Conservation (phyloP, 2,888 invertebrate species). For the Rosalia funebris region DNA sequence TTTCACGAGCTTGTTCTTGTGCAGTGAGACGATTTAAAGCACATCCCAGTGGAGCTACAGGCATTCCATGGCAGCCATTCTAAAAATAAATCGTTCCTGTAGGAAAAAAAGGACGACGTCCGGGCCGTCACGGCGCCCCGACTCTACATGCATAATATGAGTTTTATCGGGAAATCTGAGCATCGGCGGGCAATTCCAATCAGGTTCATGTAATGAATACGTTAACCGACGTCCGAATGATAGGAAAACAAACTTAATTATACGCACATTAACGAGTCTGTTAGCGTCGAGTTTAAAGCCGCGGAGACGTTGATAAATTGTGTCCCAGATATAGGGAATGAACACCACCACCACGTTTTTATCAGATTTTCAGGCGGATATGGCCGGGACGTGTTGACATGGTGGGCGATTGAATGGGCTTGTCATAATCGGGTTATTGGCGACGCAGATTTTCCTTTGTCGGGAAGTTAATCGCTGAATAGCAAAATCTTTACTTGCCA, state of each 20-base stretch:
- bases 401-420: too few relatives aligned
- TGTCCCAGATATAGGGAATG: slow-evolving; percentile 12
- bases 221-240: slow-evolving; percentile 39
- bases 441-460: too few relatives aligned
- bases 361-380: too few relatives aligned
- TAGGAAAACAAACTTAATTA: slow-evolving; percentile 45
- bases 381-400: too few relatives aligned
- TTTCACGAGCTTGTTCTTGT: too few relatives aligned
- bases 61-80: slow-evolving; percentile 6
- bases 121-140: slow-evolving; percentile 15
- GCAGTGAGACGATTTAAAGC: too few relatives aligned
- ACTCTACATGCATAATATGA: slow-evolving; percentile 19
- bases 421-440: too few relatives aligned
- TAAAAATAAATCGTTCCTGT: slow-evolving; percentile 19
- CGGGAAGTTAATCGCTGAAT: too few relatives aligned
- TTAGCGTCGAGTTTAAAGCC: slow-evolving; percentile 21
- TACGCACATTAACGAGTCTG: slow-evolving; percentile 37
- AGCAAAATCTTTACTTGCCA: too few relatives aligned
- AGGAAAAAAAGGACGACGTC: slow-evolving; percentile 9
- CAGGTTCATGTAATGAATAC: slow-evolving; percentile 42
- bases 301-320: slow-evolving; percentile 21
- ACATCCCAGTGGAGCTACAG: too few relatives aligned
- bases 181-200: slow-evolving; percentile 39
- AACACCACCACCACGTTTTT: background rate
- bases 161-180: slow-evolving; percentile 41